Percentiles rank a stretch among this genome's conserved stretches.
Conservation (phyloP, 2,797 vertebrate genomes). For the Anableps anableps region DNA sequence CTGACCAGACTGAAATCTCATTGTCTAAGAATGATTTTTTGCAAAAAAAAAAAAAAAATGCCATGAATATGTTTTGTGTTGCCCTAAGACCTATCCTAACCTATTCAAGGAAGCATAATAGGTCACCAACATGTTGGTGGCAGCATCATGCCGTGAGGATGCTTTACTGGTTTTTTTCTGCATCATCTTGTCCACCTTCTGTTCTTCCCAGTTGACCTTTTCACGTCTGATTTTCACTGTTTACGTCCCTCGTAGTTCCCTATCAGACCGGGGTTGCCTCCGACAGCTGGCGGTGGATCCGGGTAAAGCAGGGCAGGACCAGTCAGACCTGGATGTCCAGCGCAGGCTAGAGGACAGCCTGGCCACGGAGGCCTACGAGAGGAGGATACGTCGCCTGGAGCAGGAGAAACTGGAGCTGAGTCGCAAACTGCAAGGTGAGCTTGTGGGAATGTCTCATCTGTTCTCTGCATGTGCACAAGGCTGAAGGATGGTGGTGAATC, state of each 20-base stretch:
- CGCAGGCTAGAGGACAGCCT: slow-evolving; percentile 93
- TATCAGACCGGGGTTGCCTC: slow-evolving; percentile 93
- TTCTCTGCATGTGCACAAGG: background rate
- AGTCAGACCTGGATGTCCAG: slow-evolving; percentile 88
- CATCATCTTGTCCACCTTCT: slow-evolving; percentile 10
- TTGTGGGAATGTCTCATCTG: background rate
- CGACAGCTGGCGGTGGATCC: slow-evolving; percentile 70
- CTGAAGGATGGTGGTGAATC: background rate
- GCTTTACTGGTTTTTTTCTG: background rate
- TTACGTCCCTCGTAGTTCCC: slow-evolving; percentile 77
- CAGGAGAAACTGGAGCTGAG: slow-evolving; percentile 96
- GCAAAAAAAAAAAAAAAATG: too few species aligned
- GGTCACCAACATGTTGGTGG: too few species aligned
- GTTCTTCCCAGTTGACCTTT: background rate
- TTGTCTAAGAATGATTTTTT: too few species aligned
- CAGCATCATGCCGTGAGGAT: too few species aligned
- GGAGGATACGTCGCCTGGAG: slow-evolving; percentile 94
- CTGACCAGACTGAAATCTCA: too few species aligned
- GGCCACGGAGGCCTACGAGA: slow-evolving; percentile 96
- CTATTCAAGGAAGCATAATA: too few species aligned
- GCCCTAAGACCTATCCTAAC: too few species aligned
- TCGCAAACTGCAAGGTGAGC: slow-evolving; percentile 94
- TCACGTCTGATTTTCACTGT: background rate
- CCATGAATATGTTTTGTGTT: too few species aligned
- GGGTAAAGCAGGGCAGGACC: slow-evolving; percentile 68